Base-by-base conservation (phyloP, 2,797 vertebrate genomes). In the Nannoperca australis region DNA sequence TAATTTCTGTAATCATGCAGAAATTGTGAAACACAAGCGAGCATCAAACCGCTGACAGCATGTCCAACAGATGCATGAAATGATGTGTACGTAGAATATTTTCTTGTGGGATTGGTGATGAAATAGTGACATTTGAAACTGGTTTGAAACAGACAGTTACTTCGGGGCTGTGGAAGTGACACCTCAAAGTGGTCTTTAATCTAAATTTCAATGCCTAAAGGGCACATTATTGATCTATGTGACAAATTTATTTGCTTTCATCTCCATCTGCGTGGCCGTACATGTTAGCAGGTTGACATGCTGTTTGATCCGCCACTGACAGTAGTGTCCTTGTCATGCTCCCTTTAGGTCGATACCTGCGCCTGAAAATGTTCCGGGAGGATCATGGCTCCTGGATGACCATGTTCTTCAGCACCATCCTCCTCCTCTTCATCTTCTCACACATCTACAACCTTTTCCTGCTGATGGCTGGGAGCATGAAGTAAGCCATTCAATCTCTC, bases 311-410 rank as follows among this genome's bases (percentile, higher is more conserved):
- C 38, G 2, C 34, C 67, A 69, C 84, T 92, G 83, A 91, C 71
- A 36, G 50, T 76, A 1, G 47, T 90, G 87, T 91, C 87, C 86
- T 88, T 90, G 76, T 90, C 82, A 3, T 86, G 70, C 82, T 79
- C 69, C 81, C 61, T 66, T 71, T 89, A 99, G 98, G 98, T 94
- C 96, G 97, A 81, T 95, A 97, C 86, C 96, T 99, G 72, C 96
- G 97, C 55, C 93, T 99, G 92, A 99, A 99, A 93, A 97, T 99
- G 97, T 99, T 99, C 92, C 96, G 97, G 45, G 97, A 98, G 87
- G 98, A 99, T 86, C 98, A 99, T 1, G 98, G 98, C 64, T 99
- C 98, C 36, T 99, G 98, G 98, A 99, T 99, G 98, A 98, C 97
- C 0, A 99, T 99, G 98, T 98, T 99, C 94, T 99, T 99, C 96